Conservation (phyloP, 2,113 vertebrate genomes). For the Thalassarche chlororhynchos region DNA sequence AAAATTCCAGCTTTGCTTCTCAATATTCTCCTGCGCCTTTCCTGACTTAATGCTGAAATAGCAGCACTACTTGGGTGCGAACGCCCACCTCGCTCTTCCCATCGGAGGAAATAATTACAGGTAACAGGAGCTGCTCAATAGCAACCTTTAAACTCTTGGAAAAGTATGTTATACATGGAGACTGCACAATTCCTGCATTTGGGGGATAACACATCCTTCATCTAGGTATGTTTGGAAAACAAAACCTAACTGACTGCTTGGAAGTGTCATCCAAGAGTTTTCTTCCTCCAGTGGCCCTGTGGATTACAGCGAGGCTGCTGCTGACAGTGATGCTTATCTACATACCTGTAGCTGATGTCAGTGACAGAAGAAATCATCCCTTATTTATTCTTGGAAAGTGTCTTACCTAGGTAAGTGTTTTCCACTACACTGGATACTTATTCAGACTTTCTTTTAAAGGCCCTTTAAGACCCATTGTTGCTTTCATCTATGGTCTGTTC, state of each 20-base stretch:
- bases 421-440: background rate
- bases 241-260: background rate
- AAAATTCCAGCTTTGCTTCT: background rate
- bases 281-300: background rate
- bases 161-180: background rate
- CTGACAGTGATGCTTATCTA: background rate
- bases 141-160: background rate
- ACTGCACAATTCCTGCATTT: background rate
- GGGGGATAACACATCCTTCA: background rate
- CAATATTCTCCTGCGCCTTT: background rate
- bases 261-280: background rate
- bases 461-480: background rate
- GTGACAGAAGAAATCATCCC: background rate
- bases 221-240: background rate
- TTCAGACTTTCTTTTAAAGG: background rate
- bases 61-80: rapidly evolving
- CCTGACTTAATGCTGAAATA: background rate
- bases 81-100: background rate
- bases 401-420: background rate
- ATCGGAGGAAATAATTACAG: background rate
- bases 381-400: background rate
- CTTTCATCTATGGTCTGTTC: background rate
- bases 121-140: background rate
- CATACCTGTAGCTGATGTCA: background rate
- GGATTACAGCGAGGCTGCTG: background rate